These are phyloP conservation scores for Chironomus striatipennis DNA, from an alignment of 1,140 invertebrate genomes.

Conservation along the genomic window DNA sequence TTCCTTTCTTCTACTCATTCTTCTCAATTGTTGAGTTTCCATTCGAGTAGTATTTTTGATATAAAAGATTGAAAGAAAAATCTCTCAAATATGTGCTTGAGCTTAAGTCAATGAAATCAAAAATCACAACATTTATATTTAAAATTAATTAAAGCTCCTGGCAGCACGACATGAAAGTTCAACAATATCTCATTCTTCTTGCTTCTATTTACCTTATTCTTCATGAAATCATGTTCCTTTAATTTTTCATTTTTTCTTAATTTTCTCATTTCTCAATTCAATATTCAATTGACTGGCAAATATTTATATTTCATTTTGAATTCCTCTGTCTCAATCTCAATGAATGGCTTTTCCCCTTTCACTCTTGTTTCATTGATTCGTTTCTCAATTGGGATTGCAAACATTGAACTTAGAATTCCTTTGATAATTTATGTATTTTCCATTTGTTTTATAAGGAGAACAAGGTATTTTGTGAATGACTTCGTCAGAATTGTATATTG, in stretches of 20 bases:
- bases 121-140: neutral
- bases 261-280: neutral
- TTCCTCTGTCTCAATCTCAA: too few relatives aligned
- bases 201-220: neutral
- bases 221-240: neutral
- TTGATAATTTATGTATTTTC: too few relatives aligned
- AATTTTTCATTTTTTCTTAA: neutral
- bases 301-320: constrained; percentile 15
- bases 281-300: constrained; percentile 9
- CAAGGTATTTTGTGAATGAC: neutral
- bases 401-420: neutral
- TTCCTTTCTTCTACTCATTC: too few relatives aligned
- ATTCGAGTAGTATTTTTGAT: too few relatives aligned
- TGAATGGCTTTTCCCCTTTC: too few relatives aligned
- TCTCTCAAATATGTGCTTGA: too few relatives aligned
- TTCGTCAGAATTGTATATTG: too few relatives aligned
- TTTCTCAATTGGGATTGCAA: neutral
- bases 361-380: too few relatives aligned
- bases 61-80: too few relatives aligned
- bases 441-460: neutral
- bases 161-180: neutral
- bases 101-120: too few relatives aligned
- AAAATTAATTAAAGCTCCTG: neutral
- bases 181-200: neutral
- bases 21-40: too few relatives aligned